phyloP scores from a whole-genome alignment of 2,113 vertebrate species.

The Actenoides lindsayi region DNA sequence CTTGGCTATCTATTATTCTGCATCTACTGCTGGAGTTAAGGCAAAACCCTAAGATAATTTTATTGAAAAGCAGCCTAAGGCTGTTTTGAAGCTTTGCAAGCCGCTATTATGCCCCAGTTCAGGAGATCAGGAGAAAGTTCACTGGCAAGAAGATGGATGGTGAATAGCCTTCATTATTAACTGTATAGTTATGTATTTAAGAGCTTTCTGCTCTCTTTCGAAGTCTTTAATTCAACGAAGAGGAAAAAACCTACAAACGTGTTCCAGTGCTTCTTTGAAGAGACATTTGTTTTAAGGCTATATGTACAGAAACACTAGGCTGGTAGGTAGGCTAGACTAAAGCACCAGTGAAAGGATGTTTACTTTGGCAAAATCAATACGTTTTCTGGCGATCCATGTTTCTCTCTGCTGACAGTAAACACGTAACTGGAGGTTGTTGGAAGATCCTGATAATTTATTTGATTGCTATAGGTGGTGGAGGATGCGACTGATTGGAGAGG shows the following conservation, averaged over 20 bases:
- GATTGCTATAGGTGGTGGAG: background rate
- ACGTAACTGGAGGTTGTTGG: background rate
- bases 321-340: background rate
- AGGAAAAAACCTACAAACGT: background rate
- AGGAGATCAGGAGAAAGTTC: slow-evolving; percentile 15
- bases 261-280: background rate
- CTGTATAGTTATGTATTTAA: background rate
- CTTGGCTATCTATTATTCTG: slow-evolving; percentile 44
- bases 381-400: background rate
- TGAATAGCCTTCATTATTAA: slow-evolving; percentile 15
- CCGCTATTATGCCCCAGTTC: background rate
- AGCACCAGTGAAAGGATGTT: background rate
- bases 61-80: slow-evolving; percentile 41
- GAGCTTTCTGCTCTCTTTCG: background rate
- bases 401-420: background rate
- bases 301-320: background rate
- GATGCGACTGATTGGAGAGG: background rate
- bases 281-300: background rate
- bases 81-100: slow-evolving; percentile 49
- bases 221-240: background rate
- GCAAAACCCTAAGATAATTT: slow-evolving; percentile 33
- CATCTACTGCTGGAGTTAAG: slow-evolving; percentile 21
- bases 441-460: background rate
- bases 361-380: background rate
- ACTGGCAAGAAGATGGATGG: background rate